phyloP scores from a whole-genome alignment of 2,113 vertebrate genomes.

The Melanerpes formicivorus region DNA sequence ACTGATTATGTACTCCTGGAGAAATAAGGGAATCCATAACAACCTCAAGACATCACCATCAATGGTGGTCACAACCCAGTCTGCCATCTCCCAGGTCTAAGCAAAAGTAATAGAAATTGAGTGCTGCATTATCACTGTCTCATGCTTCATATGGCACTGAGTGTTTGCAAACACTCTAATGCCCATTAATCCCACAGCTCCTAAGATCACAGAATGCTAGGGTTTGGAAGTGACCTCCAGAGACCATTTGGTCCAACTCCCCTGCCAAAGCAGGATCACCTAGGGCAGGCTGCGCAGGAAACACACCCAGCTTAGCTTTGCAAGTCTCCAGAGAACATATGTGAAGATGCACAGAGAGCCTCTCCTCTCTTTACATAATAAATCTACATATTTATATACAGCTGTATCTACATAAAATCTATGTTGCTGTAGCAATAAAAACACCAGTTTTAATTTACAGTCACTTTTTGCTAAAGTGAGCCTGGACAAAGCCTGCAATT shows the following conservation, averaged over 20 bases:
- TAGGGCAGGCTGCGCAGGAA: too few relatives aligned
- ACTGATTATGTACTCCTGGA: background rate
- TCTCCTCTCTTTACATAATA: background rate
- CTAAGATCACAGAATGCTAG: too few relatives aligned
- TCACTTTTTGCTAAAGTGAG: background rate
- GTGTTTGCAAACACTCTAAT: background rate
- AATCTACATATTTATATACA: background rate
- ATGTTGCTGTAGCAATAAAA: background rate
- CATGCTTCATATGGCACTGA: background rate
- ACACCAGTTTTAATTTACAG: background rate
- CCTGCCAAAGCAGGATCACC: too few relatives aligned
- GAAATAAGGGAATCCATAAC: background rate
- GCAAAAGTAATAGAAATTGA: background rate
- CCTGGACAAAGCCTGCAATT: background rate
- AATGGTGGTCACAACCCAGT: background rate
- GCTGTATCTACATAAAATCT: background rate
- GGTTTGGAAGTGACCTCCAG: too few relatives aligned
- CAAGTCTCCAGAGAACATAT: too few relatives aligned
- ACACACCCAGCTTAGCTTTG: too few relatives aligned
- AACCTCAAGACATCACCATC: background rate
- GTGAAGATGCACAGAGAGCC: background rate
- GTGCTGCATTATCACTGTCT: background rate
- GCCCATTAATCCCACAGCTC: background rate
- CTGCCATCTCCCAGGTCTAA: background rate
- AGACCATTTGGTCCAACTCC: too few relatives aligned